phyloP scores from a whole-genome alignment of 2,888 invertebrate genomes.

The Drosophila ustulata region DNA sequence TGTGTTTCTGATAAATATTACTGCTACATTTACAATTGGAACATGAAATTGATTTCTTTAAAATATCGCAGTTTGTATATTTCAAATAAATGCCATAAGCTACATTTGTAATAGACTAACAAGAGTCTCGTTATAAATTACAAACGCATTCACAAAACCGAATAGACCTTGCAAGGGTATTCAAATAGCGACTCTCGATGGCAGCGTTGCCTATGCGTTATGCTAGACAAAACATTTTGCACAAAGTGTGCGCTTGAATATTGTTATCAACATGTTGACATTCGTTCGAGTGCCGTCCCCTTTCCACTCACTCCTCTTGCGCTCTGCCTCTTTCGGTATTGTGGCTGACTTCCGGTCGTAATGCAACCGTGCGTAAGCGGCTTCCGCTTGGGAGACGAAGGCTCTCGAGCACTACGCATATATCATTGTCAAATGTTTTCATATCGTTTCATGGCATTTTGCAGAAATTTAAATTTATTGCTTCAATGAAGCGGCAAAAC shows the following conservation, averaged over 20 bases:
- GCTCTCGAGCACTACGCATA: slow-evolving; percentile 51
- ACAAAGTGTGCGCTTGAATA: slow-evolving; percentile 50
- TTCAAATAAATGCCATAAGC: too few species aligned
- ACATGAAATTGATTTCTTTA: too few species aligned
- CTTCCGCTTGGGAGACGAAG: slow-evolving; percentile 63
- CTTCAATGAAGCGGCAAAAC: slow-evolving; percentile 69
- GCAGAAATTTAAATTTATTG: slow-evolving; percentile 73
- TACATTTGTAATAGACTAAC: too few species aligned
- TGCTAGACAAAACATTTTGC: slow-evolving; percentile 52
- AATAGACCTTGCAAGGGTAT: not conserved
- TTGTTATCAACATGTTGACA: slow-evolving; percentile 79
- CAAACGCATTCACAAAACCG: not conserved
- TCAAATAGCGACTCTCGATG: slow-evolving; percentile 21
- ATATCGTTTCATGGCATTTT: slow-evolving; percentile 55
- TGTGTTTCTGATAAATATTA: too few species aligned
- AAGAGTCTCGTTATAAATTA: too few species aligned
- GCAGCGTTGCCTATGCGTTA: slow-evolving; percentile 26
- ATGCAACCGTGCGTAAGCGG: slow-evolving; percentile 77
- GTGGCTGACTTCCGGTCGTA: slow-evolving; percentile 66
- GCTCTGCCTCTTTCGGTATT: slow-evolving; percentile 4
- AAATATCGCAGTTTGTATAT: too few species aligned
- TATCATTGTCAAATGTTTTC: slow-evolving; percentile 73
- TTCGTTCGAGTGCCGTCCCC: slow-evolving; percentile 49
- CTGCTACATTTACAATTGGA: too few species aligned
- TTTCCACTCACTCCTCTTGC: slow-evolving; percentile 3